These are phyloP conservation scores for Caenorhabditis sp. DNA, from an alignment of 2,888 invertebrate species.

Conservation along the genomic window DNA sequence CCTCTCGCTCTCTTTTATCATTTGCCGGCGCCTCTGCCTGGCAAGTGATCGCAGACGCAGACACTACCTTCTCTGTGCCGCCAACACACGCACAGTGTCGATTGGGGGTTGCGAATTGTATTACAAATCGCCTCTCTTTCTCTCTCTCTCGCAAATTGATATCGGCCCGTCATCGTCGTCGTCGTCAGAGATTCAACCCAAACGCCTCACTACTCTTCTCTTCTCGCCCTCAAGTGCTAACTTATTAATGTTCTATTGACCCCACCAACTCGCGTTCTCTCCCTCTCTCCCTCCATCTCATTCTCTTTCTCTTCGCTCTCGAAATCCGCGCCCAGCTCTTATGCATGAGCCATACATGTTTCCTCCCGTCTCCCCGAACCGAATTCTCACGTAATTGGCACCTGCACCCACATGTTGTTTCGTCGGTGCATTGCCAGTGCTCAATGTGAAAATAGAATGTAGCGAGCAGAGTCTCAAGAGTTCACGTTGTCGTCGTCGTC, in stretches of 20 bases:
- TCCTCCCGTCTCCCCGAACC: background rate
- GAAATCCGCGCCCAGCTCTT: background rate
- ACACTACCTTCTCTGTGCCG: constrained; percentile 24
- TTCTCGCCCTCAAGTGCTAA: constrained; percentile 12
- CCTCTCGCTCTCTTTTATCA: constrained; percentile 28
- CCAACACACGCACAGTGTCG: constrained; percentile 49
- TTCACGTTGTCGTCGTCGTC: constrained; percentile 20
- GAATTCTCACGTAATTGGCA: constrained; percentile 23
- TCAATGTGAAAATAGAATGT: background rate
- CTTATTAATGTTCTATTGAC: constrained; percentile 47
- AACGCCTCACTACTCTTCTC: too few species aligned
- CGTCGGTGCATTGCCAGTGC: constrained; percentile 23
- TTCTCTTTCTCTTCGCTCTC: background rate
- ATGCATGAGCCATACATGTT: background rate
- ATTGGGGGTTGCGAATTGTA: constrained; percentile 61
- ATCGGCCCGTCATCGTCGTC: constrained; percentile 32
- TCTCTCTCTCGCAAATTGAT: constrained; percentile 61
- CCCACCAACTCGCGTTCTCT: constrained; percentile 7
- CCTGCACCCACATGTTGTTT: constrained; percentile 3
- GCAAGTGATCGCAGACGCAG: constrained; percentile 48
- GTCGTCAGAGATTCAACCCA: too few species aligned
- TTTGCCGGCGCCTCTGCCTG: constrained; percentile 13
- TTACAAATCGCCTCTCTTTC: constrained; percentile 59
- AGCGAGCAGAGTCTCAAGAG: background rate
- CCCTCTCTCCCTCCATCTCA: background rate